These are phyloP conservation scores for Trinectes maculatus DNA, from an alignment of 2,113 vertebrate genomes.

Conservation along the genomic window DNA sequence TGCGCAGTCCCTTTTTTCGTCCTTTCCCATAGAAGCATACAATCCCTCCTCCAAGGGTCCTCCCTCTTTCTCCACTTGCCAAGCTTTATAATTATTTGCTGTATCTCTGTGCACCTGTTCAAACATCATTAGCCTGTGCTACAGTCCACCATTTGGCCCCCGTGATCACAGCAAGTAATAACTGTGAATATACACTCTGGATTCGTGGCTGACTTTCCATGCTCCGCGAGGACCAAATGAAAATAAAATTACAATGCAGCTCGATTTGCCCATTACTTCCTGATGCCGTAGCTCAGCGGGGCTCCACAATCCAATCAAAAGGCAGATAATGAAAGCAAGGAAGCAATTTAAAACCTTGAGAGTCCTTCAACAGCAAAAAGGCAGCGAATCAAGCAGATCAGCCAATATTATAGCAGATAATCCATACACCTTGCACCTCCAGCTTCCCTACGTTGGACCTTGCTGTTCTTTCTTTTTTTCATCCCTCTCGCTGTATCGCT, in stretches of 20 bases:
- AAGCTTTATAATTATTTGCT: background rate
- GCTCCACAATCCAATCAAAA: conserved; percentile 72
- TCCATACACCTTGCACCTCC: conserved; percentile 31
- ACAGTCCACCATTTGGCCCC: background rate
- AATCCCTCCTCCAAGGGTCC: background rate
- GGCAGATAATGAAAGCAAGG: conserved; percentile 67
- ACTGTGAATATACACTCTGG: conserved; percentile 8
- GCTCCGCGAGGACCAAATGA: conserved; percentile 28
- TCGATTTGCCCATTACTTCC: conserved; percentile 62
- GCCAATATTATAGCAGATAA: conserved; percentile 42
- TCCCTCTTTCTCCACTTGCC: background rate
- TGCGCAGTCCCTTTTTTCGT: conserved; percentile 4
- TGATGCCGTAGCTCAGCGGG: conserved; percentile 59
- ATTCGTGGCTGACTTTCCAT: conserved; percentile 24
- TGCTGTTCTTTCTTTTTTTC: background rate
- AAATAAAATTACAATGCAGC: conserved; percentile 52
- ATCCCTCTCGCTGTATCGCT: conserved; percentile 17
- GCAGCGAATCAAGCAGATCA: conserved; percentile 42
- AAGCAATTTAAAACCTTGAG: conserved; percentile 65
- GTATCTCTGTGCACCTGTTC: background rate
- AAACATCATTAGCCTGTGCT: background rate
- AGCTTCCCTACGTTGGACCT: background rate
- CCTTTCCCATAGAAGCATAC: background rate
- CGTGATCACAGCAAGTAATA: conserved; percentile 43
- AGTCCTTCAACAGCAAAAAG: conserved; percentile 48